These are phyloP conservation scores for Pelusios castaneus DNA, from an alignment of 2,113 vertebrate genomes.

Conservation along the genomic window DNA sequence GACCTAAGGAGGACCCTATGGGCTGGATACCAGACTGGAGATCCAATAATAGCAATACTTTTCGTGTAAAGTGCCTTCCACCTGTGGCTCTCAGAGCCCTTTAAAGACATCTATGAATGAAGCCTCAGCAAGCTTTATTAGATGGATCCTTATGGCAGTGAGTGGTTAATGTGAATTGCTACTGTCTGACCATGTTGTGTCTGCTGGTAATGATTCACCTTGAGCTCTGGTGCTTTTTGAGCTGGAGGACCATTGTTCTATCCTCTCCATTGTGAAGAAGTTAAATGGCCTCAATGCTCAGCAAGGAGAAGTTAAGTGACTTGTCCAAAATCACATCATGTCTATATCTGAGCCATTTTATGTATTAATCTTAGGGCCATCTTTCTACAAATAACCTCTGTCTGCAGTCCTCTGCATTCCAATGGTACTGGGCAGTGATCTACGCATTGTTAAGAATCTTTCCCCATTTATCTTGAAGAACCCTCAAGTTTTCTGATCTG, in stretches of 20 bases:
- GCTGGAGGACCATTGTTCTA: not conserved
- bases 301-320: not conserved
- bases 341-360: not conserved
- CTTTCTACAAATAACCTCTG: not conserved
- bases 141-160: not conserved
- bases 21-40: not conserved
- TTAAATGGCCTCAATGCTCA: not conserved
- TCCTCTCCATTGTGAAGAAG: not conserved
- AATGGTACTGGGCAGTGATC: rapidly evolving
- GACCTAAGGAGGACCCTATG: not conserved
- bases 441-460: not conserved
- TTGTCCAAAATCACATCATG: rapidly evolving
- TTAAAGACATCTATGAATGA: not conserved
- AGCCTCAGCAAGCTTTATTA: not conserved
- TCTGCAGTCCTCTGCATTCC: not conserved
- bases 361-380: not conserved
- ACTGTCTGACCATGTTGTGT: not conserved
- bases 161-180: not conserved
- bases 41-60: not conserved
- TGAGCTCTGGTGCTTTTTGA: not conserved
- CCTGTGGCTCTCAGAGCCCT: not conserved
- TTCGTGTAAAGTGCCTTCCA: not conserved
- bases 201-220: not conserved
- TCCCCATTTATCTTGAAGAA: conserved; percentile 4
- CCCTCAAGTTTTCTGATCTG: not conserved